Evolutionary conservation across 1,140 invertebrate species (phyloP), one percentile per base, ranked within the genome.

Genomic region (Pseudomyrmex gracilis): DNA sequence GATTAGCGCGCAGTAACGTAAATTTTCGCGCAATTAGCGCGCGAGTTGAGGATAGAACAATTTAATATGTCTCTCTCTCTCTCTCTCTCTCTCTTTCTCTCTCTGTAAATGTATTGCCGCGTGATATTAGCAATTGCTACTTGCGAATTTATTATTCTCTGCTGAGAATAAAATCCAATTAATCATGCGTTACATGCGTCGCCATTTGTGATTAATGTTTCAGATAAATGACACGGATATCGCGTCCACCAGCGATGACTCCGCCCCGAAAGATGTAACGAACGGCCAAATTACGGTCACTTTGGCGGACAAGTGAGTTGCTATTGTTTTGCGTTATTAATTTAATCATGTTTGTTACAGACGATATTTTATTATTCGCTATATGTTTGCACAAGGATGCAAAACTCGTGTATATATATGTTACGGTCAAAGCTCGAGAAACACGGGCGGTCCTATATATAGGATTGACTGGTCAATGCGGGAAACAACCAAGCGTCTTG

Each of bases 261-360:
- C 90, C 76, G 68, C 89, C 61, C 85, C 90, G 55, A 93, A 93
- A 90, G 92, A 93, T 89, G 88, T 91, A 68, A 92, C 93, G 49
- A 92, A 87, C 85, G 93, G 92, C 87, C 93, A 94, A 82, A 93
- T 94, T 82, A 94, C 92, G 74, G 93, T 94, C 86, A 94, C 93
- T 34, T 84, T 94, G 84, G 91, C 91, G 66, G 93, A 94, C 84
- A 93, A 93, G 93, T 93, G 80, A 93, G 93, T 91, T 20, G 24
- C 45, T 15, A 80, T 82, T 78, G 15, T 17, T 34, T 67, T 24
- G 1, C 22, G 47, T 49, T 22, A 3, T 55, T 20, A 64, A 3
- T 74, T 17, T 2, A 34, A 60, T 22, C 5, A 17, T 20, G 20
- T 64, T 53, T 15, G 34, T 67, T 20, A n/a, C 22, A 17, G 5